Base-by-base conservation (phyloP, 2,113 vertebrate species). In the Nesoenas mayeri region DNA sequence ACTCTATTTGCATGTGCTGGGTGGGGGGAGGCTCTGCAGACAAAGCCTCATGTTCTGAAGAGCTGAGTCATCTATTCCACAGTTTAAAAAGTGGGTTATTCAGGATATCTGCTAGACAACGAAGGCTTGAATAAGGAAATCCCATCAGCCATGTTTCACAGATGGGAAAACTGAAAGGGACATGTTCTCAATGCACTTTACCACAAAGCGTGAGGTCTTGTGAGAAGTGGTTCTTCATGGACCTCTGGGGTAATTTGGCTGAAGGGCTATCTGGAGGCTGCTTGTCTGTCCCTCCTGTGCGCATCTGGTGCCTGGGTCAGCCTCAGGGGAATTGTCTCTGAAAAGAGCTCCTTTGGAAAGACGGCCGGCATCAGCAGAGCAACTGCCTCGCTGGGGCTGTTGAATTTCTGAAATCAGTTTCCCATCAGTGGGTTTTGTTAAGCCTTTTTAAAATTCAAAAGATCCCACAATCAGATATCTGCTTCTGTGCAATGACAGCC, bases 351-450 rank as follows among this genome's bases (percentile, higher is more conserved):
- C 44, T 60, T 77, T 24, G 44, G 78, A 42, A 56, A 34, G 50
- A 21, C 22, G 51, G 18, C 60, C 38, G 26, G 19, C 34, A 67
- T 28, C 54, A 36, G 42, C 50, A 54, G 38, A 5, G 14, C 8
- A 25, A 6, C 77, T 54, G 60, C 51, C 77, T 82, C 0, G 0
- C 34, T 22, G 16, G 36, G n/a, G 29, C 13, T 54, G 28, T 51
- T 93, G 90, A 95, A 94, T 95, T 91, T 93, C 70, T 90, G 90
- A 82, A 93, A 65, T 50, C 74, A n/a, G 71, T 94, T 94, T 95
- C 85, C 88, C 7, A 40, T 73, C 0, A 19, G 9, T 69, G 74
- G 62, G 85, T 47, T 77, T 86, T 86, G 51, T 78, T 66, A 31
- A 86, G 78, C 25, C 44, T 51, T 84, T 64, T 61, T 91, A 91